phyloP scores from a whole-genome alignment of 2,113 vertebrate genomes.

The Hippocampus barbouri region DNA sequence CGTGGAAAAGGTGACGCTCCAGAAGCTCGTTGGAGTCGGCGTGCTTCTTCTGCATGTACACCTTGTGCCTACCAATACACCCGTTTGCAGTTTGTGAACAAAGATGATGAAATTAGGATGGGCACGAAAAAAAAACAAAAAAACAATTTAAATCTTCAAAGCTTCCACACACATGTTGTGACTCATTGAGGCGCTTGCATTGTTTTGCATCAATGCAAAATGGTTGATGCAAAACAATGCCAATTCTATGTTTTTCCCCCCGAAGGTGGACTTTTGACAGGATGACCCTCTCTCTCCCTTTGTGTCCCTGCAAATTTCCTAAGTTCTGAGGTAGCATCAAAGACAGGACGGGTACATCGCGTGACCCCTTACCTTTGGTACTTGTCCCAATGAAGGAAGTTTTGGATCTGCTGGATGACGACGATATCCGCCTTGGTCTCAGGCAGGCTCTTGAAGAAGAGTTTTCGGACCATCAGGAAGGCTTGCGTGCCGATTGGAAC shows the following conservation, averaged over 20 bases:
- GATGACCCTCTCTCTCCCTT: neutral
- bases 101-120: too few species aligned
- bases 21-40: neutral
- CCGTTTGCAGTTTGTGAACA: too few species aligned
- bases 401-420: conserved; percentile 61
- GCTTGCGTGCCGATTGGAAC: conserved; percentile 24
- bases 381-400: conserved; percentile 64
- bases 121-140: too few species aligned
- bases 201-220: too few species aligned
- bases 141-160: too few species aligned
- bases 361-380: conserved; percentile 51
- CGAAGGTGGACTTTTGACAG: neutral
- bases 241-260: neutral
- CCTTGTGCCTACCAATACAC: conserved; percentile 41
- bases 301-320: neutral
- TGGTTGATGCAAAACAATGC: neutral
- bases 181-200: too few species aligned
- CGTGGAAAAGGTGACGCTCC: conserved; percentile 64
- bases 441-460: conserved; percentile 44
- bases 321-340: neutral
- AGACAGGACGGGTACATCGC: neutral
- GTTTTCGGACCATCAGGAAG: conserved; percentile 16
- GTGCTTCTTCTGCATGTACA: conserved; percentile 36
- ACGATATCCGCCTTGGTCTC: conserved; percentile 46
- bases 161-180: too few species aligned